A percentile compares a stretch with the other conserved stretches of the same genome.
Conservation (phyloP, 1,140 invertebrate species). For the Saccostrea cuccullata region DNA sequence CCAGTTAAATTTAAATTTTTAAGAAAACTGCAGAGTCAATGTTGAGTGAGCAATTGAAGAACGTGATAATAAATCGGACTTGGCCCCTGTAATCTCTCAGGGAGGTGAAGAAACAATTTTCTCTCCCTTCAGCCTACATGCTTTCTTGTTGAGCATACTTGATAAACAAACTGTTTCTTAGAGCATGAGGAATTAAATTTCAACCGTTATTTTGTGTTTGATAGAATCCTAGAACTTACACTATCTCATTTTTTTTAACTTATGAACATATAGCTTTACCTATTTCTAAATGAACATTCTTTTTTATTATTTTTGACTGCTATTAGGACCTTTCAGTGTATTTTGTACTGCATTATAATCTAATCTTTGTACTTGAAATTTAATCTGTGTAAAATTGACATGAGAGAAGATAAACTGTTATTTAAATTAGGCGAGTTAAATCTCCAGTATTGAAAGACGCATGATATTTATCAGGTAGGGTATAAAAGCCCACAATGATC, state of each 20-base stretch:
- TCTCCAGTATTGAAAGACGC: slow-evolving; percentile 28
- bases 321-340: background rate
- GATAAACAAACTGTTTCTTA: slow-evolving; percentile 12
- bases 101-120: background rate
- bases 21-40: background rate
- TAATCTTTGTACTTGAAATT: slow-evolving; percentile 30
- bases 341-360: slow-evolving; percentile 20
- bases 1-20: background rate
- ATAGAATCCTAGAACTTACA: background rate
- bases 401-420: slow-evolving; percentile 27
- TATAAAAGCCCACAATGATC: slow-evolving; percentile 32
- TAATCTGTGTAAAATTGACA: slow-evolving; percentile 36
- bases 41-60: background rate
- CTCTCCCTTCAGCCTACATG: background rate
- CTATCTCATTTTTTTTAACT: background rate
- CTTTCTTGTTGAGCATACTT: slow-evolving; percentile 17
- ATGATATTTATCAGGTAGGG: slow-evolving; percentile 30
- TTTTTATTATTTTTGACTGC: background rate
- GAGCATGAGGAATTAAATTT: background rate
- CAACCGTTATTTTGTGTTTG: background rate
- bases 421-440: slow-evolving; percentile 33
- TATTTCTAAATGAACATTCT: background rate
- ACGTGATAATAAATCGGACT: background rate
- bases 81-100: background rate
- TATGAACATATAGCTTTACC: background rate